phyloP scores from a whole-genome alignment of 1,140 invertebrate genomes.

The Ectropis grisescens region DNA sequence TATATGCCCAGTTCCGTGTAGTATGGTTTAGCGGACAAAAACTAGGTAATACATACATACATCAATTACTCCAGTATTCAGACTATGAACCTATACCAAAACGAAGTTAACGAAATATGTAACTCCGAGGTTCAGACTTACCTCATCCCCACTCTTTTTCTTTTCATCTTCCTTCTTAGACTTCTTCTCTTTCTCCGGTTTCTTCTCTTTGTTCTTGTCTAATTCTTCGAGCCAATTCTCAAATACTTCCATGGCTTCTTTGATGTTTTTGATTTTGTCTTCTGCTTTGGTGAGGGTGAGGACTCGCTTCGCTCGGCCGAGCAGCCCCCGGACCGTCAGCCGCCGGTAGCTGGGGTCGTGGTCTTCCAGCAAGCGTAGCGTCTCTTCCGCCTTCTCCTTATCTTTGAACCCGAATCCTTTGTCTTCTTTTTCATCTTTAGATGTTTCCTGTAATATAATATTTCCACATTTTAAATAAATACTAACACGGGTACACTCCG shows the following conservation, averaged over 20 bases:
- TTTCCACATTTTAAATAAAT: too few species aligned
- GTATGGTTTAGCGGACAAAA: too few species aligned
- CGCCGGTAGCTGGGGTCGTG: constrained; percentile 75
- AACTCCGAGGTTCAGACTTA: too few species aligned
- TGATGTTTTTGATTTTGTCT: too few species aligned
- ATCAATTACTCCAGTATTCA: too few species aligned
- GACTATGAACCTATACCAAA: too few species aligned
- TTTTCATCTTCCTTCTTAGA: constrained; percentile 32
- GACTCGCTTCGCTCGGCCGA: constrained; percentile 76
- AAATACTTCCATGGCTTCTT: too few species aligned
- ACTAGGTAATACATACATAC: too few species aligned
- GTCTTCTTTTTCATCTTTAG: constrained; percentile 68
- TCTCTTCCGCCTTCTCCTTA: constrained; percentile 76
- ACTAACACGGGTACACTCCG: too few species aligned
- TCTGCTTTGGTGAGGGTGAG: constrained; percentile 74
- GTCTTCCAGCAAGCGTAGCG: constrained; percentile 71
- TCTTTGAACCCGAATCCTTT: constrained; percentile 78
- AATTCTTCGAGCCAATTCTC: constrained; percentile 73
- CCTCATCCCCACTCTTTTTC: constrained; percentile 22
- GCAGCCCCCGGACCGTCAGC: constrained; percentile 74
- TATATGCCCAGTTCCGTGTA: too few species aligned
- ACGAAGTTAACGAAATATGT: too few species aligned
- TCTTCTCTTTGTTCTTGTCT: too few species aligned
- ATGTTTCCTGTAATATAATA: constrained; percentile 47
- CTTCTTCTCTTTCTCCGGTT: constrained; percentile 59